Evolutionary conservation across 2,113 vertebrate species (phyloP), one percentile per base, ranked within the genome.

Genomic region (Patagioenas fasciata): DNA sequence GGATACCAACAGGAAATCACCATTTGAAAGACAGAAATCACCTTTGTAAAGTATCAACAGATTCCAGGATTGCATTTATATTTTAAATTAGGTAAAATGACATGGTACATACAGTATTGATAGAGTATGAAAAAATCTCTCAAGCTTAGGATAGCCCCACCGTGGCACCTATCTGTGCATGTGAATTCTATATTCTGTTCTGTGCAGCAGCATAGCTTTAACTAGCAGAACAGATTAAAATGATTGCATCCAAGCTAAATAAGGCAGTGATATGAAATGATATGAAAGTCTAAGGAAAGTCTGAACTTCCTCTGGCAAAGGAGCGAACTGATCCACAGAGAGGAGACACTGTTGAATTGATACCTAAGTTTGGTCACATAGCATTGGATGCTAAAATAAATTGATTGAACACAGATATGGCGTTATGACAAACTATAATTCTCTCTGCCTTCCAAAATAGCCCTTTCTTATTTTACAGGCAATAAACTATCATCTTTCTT

Each of bases 231-330:
- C 4, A 64, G 29, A 80, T 67, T 62, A 51, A 72, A 84, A 31
- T 20, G 0, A n/a, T 42, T n/a, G 7, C 1, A 6, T 66, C 11
- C 8, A 47, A 24, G 1, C 1, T 60, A 31, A 91, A 32, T 5
- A 70, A 74, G 44, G 12, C 23, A 51, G 13, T 51, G 13, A 2
- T n/a, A n/a, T n/a, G n/a, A n/a, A n/a, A 14, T 29, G 6, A 73
- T 8, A 8, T 5, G 14, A 40, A 58, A 88, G 20, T 26, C 32
- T 65, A 42, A 40, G 47, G 25, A 62, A 91, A 57, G 9, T 13
- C 44, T 70, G 21, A 89, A 38, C 7, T 26, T 74, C n/a, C 40
- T 71, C 18, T 58, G 29, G 57, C 26, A 93, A 73, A 82, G 17
- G 4, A 85, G 19, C 28, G 26, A 82, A 66, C 5, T 34, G 40